Base-by-base conservation (phyloP, 2,888 invertebrate genomes). In the Doris montereyensis region DNA sequence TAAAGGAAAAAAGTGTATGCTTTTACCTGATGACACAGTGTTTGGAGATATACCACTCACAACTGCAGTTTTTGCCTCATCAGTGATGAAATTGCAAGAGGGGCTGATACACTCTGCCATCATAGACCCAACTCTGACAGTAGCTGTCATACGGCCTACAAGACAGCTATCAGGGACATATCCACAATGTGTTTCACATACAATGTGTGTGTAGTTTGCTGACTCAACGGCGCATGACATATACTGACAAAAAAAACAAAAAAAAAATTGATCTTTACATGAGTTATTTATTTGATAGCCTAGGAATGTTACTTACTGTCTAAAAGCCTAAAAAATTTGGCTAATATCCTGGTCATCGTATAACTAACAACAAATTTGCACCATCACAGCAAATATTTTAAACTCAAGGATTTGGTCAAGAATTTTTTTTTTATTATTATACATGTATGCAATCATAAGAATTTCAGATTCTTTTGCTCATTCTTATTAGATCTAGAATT, bases 121-220 rank as follows among this genome's bases (percentile, higher is more conserved):
- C 1, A 76, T 30, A 1, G 8, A 1, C 1, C 32, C 5, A 1
- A 76, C 41, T 5, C 13, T 34, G 1, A 76, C 65, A 34, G 79
- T 79, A 0, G 86, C 82, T 5, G 60, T 72, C 21, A 85, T 74
- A 67, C 34, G 74, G 13, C 78, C 81, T n/a, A 68, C n/a, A 0
- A 82, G 84, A 8, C 81, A 81, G 26, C 34, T 60, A 28, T 77
- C 30, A 24, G 85, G 82, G n/a, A 84, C 77, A 5, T 83, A 77
- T 1, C n/a, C 34, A 62, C 75, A 76, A 28, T 24, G 24, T 5
- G 86, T 86, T 0, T 74, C 65, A 78, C 86, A 87, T 3, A 78
- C 70, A 8, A 87, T 82, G 17, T 82, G 21, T 3, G 84, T 83
- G 32, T 84, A 80, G 1, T 76, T 79, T 1, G 81, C 80, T 13